Base-by-base conservation (phyloP, 35 echinoderm and acorn worm species). In the Acanthaster planci region DNA sequence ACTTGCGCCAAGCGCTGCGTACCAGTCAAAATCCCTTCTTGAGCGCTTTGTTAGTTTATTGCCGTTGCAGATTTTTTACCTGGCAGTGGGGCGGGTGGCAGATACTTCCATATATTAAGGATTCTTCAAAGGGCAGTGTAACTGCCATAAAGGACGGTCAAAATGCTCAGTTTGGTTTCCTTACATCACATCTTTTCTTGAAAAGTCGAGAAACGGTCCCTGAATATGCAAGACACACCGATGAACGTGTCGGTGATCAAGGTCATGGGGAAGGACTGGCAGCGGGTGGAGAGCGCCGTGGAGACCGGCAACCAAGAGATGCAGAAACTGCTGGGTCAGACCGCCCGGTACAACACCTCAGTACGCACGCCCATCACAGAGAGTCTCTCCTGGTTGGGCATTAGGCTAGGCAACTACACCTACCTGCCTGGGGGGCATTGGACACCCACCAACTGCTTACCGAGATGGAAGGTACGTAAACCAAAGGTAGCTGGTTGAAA, bases 381-480 rank as follows among this genome's bases (percentile, higher is more conserved):
- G 31, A 36, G 50, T 26, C 50, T 86, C 27, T n/a, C 75, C 23
- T 19, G 36, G 39, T 37, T 77, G 30, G 67, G 38, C 8, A 10
- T 86, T 9, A 78, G 32, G 22, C 40, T 92, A 32, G 55, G 68
- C 9, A 83, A 90, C 53, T 95, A 91, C 37, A 60, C 52, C 35
- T 91, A 91, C 22, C 58, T 95, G 8, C 93, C 93, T 52, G 93
- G 93, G 14, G 93, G 93, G 54, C 93, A 91, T 51, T 95, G 89
- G 89, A 91, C 78, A 51, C 93, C 93, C 14, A 81, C 8, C 0
- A 72, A 87, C 35, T 95, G 93, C 54, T 32, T 88, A 39, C 93
- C 93, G 8, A 82, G 89, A 85, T 95, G 93, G 93, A 95, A 95
- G 89, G 93, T 95, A 84, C 19, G 52, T 47, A 47, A 47, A 47